Evolutionary conservation across 92 coral and sea anemone species (phyloP).

Genomic region (Palythoa caribaeorum): DNA sequence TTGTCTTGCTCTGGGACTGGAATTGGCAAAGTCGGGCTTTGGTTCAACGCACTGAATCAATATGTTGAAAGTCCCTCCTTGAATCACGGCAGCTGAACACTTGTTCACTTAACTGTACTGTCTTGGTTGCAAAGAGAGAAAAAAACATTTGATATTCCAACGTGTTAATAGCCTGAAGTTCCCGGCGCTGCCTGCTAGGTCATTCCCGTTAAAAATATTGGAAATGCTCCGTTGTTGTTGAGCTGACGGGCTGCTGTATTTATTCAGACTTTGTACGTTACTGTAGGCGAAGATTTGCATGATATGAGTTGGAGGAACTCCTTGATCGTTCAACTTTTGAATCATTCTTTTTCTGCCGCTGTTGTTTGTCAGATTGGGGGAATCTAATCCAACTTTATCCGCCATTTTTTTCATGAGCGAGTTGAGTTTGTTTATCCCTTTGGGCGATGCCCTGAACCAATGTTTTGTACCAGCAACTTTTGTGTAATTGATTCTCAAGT

Average conservation of each 20-base stretch:
- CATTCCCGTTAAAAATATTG: background rate
- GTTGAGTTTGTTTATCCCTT: constrained; percentile 25
- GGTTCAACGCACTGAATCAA: too few species aligned
- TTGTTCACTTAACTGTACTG: too few species aligned
- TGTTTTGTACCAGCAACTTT: constrained; percentile 31
- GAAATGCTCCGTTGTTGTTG: background rate
- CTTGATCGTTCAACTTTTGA: background rate
- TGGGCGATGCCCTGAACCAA: constrained; percentile 46
- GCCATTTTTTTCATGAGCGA: constrained; percentile 51
- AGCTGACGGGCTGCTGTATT: background rate
- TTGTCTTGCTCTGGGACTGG: too few species aligned
- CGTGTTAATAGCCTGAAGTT: background rate
- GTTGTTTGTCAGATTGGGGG: background rate
- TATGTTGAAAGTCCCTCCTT: too few species aligned
- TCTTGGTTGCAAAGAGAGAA: background rate
- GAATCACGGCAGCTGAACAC: too few species aligned
- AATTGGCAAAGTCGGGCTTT: too few species aligned
- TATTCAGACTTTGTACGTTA: background rate
- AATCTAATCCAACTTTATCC: constrained; percentile 30
- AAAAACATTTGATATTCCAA: background rate
- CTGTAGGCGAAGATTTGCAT: background rate
- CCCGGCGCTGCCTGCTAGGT: background rate
- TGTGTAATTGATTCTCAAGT: constrained; percentile 36
- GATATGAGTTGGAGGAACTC: background rate
- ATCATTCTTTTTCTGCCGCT: background rate